A percentile compares a stretch with the other conserved stretches of the same genome.
Evolutionary conservation across 2,888 invertebrate species (phyloP).

Genomic region (Adelognathus sp.): DNA sequence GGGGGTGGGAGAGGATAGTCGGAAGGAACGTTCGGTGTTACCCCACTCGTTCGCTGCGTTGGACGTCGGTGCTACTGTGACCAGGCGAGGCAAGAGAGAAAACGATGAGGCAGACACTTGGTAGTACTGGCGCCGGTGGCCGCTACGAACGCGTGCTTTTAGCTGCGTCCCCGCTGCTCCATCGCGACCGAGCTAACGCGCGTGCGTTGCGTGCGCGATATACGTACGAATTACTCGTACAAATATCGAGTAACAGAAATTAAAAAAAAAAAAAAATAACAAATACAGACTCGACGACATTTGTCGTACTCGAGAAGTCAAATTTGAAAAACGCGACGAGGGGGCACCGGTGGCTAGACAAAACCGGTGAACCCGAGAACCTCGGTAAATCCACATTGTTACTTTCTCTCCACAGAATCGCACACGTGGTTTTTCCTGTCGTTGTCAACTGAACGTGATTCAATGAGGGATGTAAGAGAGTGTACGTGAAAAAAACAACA

Average conservation of each 20-base stretch:
- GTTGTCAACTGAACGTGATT: neutral
- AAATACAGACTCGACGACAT: neutral
- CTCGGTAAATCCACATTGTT: neutral
- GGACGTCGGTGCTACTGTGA: slow-evolving; percentile 47
- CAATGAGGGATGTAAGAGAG: neutral
- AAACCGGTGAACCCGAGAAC: slow-evolving; percentile 28
- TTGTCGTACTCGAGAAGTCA: neutral
- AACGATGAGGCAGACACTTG: slow-evolving; percentile 61
- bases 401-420: neutral
- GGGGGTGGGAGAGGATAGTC: neutral
- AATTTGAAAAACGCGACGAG: neutral
- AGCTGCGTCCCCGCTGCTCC: slow-evolving; percentile 46
- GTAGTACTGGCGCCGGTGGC: slow-evolving; percentile 66
- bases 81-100: slow-evolving; percentile 44
- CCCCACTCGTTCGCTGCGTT: slow-evolving; percentile 47
- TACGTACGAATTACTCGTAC: slow-evolving; percentile 1
- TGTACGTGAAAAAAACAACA: too few species aligned
- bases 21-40: slow-evolving; percentile 19
- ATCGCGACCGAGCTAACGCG: slow-evolving; percentile 23
- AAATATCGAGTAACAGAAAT: neutral
- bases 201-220: slow-evolving; percentile 31
- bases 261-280: slow-evolving; percentile 4
- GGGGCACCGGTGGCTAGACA: slow-evolving; percentile 3
- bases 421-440: neutral
- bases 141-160: slow-evolving; percentile 58